Conservation (phyloP, 2,888 invertebrate species). For the Augiades crinisus region DNA sequence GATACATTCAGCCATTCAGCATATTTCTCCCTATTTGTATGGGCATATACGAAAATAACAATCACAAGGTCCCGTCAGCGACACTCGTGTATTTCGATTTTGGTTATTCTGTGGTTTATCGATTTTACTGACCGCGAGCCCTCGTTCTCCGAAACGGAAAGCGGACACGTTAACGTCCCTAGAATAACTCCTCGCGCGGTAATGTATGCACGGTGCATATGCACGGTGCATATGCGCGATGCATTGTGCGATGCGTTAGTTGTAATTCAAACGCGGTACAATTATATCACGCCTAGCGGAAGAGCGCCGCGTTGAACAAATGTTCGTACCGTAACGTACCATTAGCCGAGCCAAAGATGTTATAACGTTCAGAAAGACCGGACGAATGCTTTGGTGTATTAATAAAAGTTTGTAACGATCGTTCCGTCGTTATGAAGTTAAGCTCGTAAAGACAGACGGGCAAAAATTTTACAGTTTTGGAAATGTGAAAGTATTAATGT, state of each 20-base stretch:
- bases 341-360: neutral
- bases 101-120: conserved; percentile 14
- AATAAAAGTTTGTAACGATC: too few relatives aligned
- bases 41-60: too few relatives aligned
- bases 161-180: conserved; percentile 5
- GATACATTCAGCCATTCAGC: too few relatives aligned
- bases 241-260: conserved; percentile 25
- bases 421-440: too few relatives aligned
- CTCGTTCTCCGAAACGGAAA: conserved; percentile 13
- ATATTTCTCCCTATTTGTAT: too few relatives aligned
- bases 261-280: conserved; percentile 33
- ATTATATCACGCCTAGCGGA: conserved; percentile 34
- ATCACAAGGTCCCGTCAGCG: too few relatives aligned
- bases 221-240: neutral
- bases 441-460: too few relatives aligned
- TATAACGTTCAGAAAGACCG: neutral
- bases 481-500: too few relatives aligned
- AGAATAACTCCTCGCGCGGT: neutral
- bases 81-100: neutral
- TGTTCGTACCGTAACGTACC: neutral
- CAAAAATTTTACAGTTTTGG: too few relatives aligned
- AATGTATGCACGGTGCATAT: neutral
- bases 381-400: too few relatives aligned
- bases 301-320: conserved; percentile 12
- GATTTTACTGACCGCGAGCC: neutral